Conservation (phyloP, 2,888 invertebrate genomes). For the Agrochola macilenta region DNA sequence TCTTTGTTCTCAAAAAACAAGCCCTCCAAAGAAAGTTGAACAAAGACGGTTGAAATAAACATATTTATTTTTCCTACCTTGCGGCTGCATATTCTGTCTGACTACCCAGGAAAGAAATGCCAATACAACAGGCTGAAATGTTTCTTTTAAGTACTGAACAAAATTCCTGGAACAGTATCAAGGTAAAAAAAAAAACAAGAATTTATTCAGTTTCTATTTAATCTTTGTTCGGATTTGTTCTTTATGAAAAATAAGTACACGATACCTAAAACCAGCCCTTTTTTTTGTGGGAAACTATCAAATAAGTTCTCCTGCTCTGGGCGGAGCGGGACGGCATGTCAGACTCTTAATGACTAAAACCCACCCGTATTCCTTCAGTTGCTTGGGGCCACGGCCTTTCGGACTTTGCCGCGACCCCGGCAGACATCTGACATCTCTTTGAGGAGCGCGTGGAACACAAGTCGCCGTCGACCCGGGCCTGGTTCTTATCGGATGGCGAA, state of each 20-base stretch:
- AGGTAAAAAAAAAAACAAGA: not conserved
- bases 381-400: too few species aligned
- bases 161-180: not conserved
- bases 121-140: not conserved
- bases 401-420: too few species aligned
- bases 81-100: not conserved
- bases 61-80: not conserved
- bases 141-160: not conserved
- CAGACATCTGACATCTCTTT: too few species aligned
- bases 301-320: too few species aligned
- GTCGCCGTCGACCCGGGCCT: too few species aligned
- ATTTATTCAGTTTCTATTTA: not conserved
- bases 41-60: not conserved
- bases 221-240: not conserved
- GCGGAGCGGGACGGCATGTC: too few species aligned
- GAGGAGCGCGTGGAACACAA: too few species aligned
- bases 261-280: not conserved
- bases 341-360: too few species aligned
- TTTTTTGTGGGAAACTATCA: too few species aligned
- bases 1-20: not conserved
- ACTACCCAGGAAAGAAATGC: not conserved
- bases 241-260: not conserved
- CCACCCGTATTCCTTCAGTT: too few species aligned
- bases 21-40: not conserved
- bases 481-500: too few species aligned